These are phyloP conservation scores for Drosophila asahinai DNA, from an alignment of 1,140 invertebrate genomes.

Conservation along the genomic window DNA sequence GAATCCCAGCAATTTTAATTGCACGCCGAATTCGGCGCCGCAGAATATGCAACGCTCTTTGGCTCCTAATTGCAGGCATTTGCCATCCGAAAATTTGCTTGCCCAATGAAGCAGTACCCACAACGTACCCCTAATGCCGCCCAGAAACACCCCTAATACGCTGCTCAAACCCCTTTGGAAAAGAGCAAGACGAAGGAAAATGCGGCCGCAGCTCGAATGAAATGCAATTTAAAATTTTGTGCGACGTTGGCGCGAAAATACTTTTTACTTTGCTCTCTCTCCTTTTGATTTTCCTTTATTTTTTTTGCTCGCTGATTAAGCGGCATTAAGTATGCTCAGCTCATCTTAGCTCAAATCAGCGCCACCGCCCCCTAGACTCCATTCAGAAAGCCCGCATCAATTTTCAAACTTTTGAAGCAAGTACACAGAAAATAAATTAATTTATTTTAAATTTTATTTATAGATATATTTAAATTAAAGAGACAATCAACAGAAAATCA, in stretches of 20 bases:
- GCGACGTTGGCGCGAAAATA: conserved; percentile 54
- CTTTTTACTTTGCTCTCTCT: conserved; percentile 8
- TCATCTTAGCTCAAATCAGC: conserved; percentile 28
- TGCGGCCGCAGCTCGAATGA: conserved; percentile 45
- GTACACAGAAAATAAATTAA: not conserved
- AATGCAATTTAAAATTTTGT: conserved; percentile 74
- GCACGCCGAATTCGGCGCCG: conserved; percentile 52
- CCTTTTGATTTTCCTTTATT: conserved; percentile 1
- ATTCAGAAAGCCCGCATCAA: conserved; percentile 29
- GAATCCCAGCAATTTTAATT: conserved; percentile 60
- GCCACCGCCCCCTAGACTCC: not conserved
- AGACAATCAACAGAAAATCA: no score
- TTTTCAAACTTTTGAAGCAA: conserved; percentile 33
- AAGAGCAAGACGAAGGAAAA: conserved; percentile 40
- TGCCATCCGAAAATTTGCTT: conserved; percentile 52
- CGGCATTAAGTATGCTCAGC: conserved; percentile 31
- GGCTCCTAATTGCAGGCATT: conserved; percentile 65
- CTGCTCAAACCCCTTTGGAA: not conserved
- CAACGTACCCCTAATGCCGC: not conserved
- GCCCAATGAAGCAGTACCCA: conserved; percentile 63
- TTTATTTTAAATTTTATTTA: no score
- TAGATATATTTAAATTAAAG: no score
- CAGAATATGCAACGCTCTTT: conserved; percentile 65
- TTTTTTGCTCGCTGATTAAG: conserved; percentile 44
- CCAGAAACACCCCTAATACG: conserved; percentile 1